Base-by-base conservation (phyloP, 2,113 vertebrate species). In the Kobus ellipsiprymnus region DNA sequence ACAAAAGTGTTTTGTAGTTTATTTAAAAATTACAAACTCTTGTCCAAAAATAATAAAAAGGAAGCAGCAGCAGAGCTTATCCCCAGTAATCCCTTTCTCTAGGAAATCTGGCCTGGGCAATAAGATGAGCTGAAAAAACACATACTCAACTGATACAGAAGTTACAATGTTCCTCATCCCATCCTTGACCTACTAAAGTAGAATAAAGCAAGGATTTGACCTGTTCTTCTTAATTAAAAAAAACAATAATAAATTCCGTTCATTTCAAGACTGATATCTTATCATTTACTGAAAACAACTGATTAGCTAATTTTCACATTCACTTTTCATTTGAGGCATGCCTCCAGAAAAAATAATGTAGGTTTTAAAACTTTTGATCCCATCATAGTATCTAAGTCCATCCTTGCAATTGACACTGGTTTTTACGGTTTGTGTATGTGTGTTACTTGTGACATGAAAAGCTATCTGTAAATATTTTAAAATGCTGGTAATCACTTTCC, bases 311-410 rank as follows among this genome's bases (percentile, higher is more conserved):
- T 85, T 85, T 90, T 78, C 59, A 71, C 8, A 84, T 29, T 85
- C 44, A 88, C 33, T 57, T 60, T 27, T 78, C 60, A 25, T 19
- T 74, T 44, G 82, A 92, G 55, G 23, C 57, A 94, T 36, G 25
- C 10, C 46, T 90, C 60, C 54, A 93, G 62, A 33, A 86, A 74
- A 80, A 48, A 67, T 14, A 59, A 77, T 57, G 14, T 83, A 91
- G 91, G 40, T 96, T 96, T 95, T 96, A 97, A 44, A 96, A 92
- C 14, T 94, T 95, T 57, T 60, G 71, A 94, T 27, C 19, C 48
- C 59, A 87, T 48, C 29, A 87, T 2, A 78, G 17, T 25, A 44
- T 91, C 83, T 57, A 91, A 87, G 91, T 84, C 57, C 55, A 60
- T 52, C 21, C 52, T 95, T 95, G 91, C 95, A 91, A 87, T 6